Conservation (phyloP, 1,140 invertebrate genomes). For the Harlomillsia oculata region DNA sequence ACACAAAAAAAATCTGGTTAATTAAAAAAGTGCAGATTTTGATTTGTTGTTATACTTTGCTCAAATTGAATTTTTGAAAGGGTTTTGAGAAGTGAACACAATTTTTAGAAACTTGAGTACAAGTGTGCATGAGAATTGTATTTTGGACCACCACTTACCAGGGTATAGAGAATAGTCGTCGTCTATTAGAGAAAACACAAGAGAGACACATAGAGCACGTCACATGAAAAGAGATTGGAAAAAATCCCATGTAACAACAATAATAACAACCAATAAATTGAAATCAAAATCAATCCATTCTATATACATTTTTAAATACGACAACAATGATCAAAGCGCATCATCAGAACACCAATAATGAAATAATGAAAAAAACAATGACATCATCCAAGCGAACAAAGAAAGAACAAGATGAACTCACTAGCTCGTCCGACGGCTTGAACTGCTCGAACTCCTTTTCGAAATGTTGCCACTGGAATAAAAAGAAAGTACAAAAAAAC, state of each 20-base stretch:
- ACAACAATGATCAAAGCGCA: too few relatives aligned
- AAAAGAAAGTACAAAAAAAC: neutral
- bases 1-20: too few relatives aligned
- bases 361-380: neutral
- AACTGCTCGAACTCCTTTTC: constrained; percentile 97
- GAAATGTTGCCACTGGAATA: constrained; percentile 89
- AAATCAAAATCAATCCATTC: constrained; percentile 1
- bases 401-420: constrained; percentile 56
- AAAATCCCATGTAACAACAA: neutral
- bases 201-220: constrained; percentile 31
- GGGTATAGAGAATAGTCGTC: constrained; percentile 37
- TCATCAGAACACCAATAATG: neutral
- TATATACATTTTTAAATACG: constrained; percentile 1
- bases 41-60: too few relatives aligned
- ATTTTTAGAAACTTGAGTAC: too few relatives aligned
- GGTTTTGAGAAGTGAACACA: too few relatives aligned
- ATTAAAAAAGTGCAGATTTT: too few relatives aligned
- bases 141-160: too few relatives aligned
- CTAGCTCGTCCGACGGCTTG: constrained; percentile 95
- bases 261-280: constrained; percentile 1
- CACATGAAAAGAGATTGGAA: constrained; percentile 18
- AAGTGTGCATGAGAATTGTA: too few relatives aligned
- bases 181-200: constrained; percentile 36
- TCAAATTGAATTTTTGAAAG: too few relatives aligned
- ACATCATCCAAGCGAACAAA: neutral